Percentiles rank a stretch among this genome's conserved stretches.
These are phyloP conservation scores for Pygocentrus nattereri DNA, from an alignment of 2,797 vertebrate genomes.

Conservation along the genomic window DNA sequence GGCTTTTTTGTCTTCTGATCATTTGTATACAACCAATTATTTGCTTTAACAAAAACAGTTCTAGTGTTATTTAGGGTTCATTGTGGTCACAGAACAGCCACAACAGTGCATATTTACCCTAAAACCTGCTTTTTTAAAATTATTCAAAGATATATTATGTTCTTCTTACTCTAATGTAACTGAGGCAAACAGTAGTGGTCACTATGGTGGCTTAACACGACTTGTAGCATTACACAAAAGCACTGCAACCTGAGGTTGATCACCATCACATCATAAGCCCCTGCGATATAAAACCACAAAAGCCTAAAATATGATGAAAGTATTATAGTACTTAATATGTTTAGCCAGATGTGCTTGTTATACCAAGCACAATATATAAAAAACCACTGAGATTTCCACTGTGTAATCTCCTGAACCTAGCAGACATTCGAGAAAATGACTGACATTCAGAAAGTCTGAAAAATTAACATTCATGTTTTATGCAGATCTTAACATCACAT, in stretches of 20 bases:
- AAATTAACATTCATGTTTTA: background rate
- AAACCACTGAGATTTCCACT: background rate
- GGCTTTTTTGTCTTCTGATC: conserved; percentile 17
- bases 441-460: background rate
- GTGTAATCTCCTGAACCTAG: background rate
- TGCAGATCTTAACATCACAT: conserved; percentile 1
- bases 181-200: background rate
- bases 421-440: background rate
- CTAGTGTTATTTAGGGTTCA: background rate
- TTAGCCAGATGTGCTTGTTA: background rate
- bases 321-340: background rate
- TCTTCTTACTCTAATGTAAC: background rate
- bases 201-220: background rate
- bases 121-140: no score
- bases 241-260: background rate
- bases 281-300: conserved; percentile 1
- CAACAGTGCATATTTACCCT: no score
- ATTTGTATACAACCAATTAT: background rate
- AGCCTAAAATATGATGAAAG: background rate
- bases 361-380: background rate
- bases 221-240: background rate
- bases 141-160: background rate
- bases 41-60: background rate
- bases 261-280: background rate
- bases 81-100: background rate